Evolutionary conservation across 2,113 vertebrate genomes (phyloP), one percentile per base, ranked within the genome.

Genomic region (Anthoscopus minutus): DNA sequence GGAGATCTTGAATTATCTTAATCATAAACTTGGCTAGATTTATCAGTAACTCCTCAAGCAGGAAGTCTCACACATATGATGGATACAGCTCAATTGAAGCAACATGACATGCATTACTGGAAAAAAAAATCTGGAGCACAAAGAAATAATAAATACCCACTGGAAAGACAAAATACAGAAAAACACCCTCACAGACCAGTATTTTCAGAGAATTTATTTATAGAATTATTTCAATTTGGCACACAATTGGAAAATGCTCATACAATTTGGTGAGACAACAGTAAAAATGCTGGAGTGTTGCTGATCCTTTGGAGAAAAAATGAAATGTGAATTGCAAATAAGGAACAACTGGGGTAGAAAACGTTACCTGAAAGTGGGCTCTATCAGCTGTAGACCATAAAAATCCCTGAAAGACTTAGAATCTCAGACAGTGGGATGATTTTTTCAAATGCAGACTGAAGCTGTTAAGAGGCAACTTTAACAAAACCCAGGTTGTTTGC

Each of bases 181-280:
- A 65, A 87, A 65, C 31, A 86, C 3, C 27, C 12, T 61, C 70
- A 58, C 25, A 82, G 45, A 79, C 5, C 38, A 73, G 37, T 77
- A 73, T 66, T 93, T 95, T 93, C 58, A 82, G 58, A 86, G 48
- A 87, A 22, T 97, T 96, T 95, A 97, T 96, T 95, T 93, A 88
- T 62, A 76, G 58, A 92, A 95, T 40, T 67, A 58, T 61, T 87
- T 91, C 38, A 57, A 65, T 89, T 95, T 95, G 93, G 93, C 93
- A 97, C 93, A 94, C 70, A 80, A 21, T 5, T 65, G 47, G 84
- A 81, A 94, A 92, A 94, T 7, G 38, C 33, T 53, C 85, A 87
- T 76, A 95, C 64, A 89, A 54, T 85, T 91, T 91, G 70, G 70
- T 94, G 70, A 70, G 57, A 84, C n/a, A 85, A 91, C 18, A 87